Percentiles rank a stretch among this genome's conserved stretches.
Conservation (phyloP, 35 echinoderm and acorn worm species). For the Patiria miniata region DNA sequence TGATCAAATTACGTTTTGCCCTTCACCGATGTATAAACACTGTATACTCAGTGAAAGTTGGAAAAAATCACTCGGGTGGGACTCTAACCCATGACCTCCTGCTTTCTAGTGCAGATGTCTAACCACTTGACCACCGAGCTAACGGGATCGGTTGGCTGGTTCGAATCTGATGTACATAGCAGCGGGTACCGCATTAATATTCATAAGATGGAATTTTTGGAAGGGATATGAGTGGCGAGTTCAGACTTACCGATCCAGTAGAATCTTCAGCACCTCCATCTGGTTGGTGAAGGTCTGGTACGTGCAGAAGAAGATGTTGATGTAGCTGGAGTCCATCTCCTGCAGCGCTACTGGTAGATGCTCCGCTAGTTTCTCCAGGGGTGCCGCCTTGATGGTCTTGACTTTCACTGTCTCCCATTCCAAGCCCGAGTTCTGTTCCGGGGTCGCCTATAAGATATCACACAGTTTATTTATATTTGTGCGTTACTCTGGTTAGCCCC, state of each 20-base stretch:
- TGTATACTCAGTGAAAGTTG: too few species aligned
- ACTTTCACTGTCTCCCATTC: slow-evolving; percentile 66
- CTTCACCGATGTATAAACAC: too few species aligned
- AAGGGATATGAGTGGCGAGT: too few species aligned
- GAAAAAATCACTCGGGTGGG: too few species aligned
- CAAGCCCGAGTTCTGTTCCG: slow-evolving; percentile 44
- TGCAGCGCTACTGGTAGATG: slow-evolving; percentile 69
- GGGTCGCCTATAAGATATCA: neutral
- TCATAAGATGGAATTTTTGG: too few species aligned
- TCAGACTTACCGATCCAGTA: slow-evolving; percentile 74
- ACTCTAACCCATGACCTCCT: too few species aligned
- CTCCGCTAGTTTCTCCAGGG: slow-evolving; percentile 72
- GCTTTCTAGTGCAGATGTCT: too few species aligned
- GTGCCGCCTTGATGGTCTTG: slow-evolving; percentile 79
- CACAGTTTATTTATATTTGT: neutral
- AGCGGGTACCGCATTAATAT: too few species aligned
- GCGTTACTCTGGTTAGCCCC: neutral
- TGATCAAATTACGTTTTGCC: too few species aligned
- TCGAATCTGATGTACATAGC: too few species aligned
- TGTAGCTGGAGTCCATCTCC: slow-evolving; percentile 84
- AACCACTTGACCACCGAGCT: too few species aligned
- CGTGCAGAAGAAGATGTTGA: slow-evolving; percentile 90
- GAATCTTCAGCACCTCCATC: slow-evolving; percentile 64
- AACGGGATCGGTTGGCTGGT: too few species aligned
- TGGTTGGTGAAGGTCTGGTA: slow-evolving; percentile 87